phyloP scores from a whole-genome alignment of 2,797 vertebrate genomes.

The Hirundo rustica region DNA sequence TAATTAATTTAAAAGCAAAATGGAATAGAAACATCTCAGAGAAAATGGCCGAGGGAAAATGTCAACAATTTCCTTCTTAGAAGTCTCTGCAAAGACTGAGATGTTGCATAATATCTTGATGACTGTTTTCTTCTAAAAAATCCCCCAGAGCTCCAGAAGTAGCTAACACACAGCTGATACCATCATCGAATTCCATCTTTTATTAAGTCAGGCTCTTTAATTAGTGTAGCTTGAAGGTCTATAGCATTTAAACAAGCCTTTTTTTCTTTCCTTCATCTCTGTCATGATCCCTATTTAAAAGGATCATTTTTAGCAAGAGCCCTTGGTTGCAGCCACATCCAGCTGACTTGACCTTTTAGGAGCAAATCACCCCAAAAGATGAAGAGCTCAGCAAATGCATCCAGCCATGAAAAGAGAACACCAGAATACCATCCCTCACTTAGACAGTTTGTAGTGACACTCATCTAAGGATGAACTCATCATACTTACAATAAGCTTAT shows the following conservation, averaged over 20 bases:
- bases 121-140: neutral
- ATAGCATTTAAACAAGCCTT: neutral
- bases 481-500: neutral
- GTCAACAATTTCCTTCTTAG: neutral
- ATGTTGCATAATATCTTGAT: neutral
- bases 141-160: neutral
- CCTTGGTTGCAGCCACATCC: neutral
- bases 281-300: neutral
- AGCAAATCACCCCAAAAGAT: neutral
- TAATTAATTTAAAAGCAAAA: neutral
- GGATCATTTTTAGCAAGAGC: neutral
- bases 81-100: neutral
- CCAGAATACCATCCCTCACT: rapidly evolving
- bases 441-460: rapidly evolving
- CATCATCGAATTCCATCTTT: neutral
- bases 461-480: neutral
- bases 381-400: neutral
- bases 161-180: neutral
- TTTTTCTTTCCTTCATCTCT: neutral
- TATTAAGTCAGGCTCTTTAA: neutral
- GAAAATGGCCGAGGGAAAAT: neutral
- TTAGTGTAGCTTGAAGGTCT: neutral
- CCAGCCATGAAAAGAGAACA: neutral
- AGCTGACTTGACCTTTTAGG: neutral
- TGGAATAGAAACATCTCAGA: neutral